Conservation (phyloP, 1,140 invertebrate species). For the Philopotamus ludificatus region DNA sequence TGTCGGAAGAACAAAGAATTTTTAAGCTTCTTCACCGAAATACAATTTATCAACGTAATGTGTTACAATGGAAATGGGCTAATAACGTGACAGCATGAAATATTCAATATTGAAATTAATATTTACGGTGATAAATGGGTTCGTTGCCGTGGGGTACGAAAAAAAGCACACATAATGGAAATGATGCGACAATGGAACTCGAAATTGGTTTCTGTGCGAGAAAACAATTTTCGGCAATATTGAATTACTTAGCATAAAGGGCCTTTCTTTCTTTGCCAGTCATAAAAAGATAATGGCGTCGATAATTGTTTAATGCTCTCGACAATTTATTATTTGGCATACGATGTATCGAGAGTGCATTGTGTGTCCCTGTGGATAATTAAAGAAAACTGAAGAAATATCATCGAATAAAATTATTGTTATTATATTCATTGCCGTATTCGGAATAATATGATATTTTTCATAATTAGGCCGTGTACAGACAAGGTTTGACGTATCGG, state of each 20-base stretch:
- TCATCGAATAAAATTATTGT: too few species aligned
- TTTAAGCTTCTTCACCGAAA: conserved; percentile 25
- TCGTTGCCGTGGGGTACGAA: neutral
- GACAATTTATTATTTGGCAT: neutral
- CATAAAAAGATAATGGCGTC: neutral
- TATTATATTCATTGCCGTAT: too few species aligned
- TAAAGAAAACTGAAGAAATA: too few species aligned
- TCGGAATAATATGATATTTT: too few species aligned
- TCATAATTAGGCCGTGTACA: too few species aligned
- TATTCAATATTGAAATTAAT: conserved; percentile 31
- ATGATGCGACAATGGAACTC: conserved; percentile 5
- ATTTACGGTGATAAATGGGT: conserved; percentile 34
- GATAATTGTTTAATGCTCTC: neutral
- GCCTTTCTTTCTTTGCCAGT: neutral
- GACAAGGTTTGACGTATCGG: too few species aligned
- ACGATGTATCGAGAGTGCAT: too few species aligned
- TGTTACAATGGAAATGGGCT: conserved; percentile 31
- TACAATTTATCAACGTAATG: conserved; percentile 20
- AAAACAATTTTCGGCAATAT: conserved; percentile 15
- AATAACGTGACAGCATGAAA: conserved; percentile 29
- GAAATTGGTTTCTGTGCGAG: conserved; percentile 11
- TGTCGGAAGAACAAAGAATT: neutral
- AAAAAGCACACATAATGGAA: conserved; percentile 10
- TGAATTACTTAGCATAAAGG: conserved; percentile 11
- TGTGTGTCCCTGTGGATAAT: too few species aligned